phyloP scores from a whole-genome alignment of 2,113 vertebrate genomes.

The Labrus mixtus region DNA sequence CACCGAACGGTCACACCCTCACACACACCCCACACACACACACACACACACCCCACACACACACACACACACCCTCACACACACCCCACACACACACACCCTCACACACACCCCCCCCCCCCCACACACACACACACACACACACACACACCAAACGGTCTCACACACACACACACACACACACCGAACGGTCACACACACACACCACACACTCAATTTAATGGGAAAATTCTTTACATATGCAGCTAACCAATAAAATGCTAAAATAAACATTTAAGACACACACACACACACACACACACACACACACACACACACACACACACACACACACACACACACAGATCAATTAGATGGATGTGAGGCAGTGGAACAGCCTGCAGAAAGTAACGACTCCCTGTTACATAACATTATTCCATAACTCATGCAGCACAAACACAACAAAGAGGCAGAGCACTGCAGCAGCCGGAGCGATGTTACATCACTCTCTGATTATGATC shows the following conservation, averaged over 20 bases:
- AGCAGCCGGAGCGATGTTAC: constrained; percentile 12
- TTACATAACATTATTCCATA: constrained; percentile 55
- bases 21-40: too few relatives aligned
- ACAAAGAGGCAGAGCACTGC: constrained; percentile 25
- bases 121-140: too few relatives aligned
- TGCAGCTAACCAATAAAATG: not conserved
- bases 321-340: not conserved
- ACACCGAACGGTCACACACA: too few relatives aligned
- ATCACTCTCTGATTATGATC: constrained; percentile 8
- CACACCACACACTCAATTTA: too few relatives aligned
- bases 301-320: not conserved
- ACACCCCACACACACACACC: constrained; percentile 1
- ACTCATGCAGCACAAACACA: constrained; percentile 26
- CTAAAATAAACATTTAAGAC: not conserved
- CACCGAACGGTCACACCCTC: not conserved
- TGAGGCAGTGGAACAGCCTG: not conserved
- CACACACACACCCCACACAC: not conserved
- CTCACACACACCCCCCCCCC: not conserved
- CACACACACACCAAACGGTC: not conserved
- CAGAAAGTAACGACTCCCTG: constrained; percentile 30
- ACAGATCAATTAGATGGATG: not conserved
- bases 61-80: not conserved
- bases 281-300: constrained; percentile 9
- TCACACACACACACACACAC: not conserved
- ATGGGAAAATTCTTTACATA: constrained; percentile 7